Conservation (phyloP, 2,113 vertebrate species). For the Leptocoma aspasia region DNA sequence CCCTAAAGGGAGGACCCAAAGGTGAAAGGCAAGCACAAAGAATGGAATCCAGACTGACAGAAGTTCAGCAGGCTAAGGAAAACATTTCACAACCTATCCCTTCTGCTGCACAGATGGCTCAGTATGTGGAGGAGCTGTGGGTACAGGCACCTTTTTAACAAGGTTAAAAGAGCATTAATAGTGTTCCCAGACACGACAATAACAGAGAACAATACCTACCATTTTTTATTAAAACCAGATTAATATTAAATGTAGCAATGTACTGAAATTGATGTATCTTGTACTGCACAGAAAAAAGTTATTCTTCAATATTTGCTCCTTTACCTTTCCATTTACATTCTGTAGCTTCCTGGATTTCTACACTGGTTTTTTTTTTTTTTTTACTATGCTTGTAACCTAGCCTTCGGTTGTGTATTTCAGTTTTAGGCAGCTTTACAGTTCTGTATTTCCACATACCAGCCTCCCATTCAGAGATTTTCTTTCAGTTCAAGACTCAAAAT, state of each 20-base stretch:
- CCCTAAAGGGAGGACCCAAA: neutral
- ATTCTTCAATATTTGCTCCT: neutral
- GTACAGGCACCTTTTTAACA: neutral
- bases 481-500: neutral
- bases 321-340: neutral
- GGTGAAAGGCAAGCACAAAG: neutral
- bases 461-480: neutral
- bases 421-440: neutral
- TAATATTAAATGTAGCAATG: neutral
- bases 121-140: neutral
- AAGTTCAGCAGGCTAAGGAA: constrained; percentile 18
- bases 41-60: neutral
- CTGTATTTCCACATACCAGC: neutral
- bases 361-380: rapidly evolving
- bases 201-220: neutral
- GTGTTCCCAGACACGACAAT: neutral
- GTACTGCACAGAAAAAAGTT: neutral
- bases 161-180: neutral
- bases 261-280: neutral
- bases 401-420: neutral
- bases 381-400: neutral
- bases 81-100: neutral
- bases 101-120: constrained; percentile 16
- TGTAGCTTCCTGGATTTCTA: neutral
- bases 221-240: neutral